phyloP scores from a whole-genome alignment of 2,113 vertebrate genomes.

The Gadus chalcogrammus region DNA sequence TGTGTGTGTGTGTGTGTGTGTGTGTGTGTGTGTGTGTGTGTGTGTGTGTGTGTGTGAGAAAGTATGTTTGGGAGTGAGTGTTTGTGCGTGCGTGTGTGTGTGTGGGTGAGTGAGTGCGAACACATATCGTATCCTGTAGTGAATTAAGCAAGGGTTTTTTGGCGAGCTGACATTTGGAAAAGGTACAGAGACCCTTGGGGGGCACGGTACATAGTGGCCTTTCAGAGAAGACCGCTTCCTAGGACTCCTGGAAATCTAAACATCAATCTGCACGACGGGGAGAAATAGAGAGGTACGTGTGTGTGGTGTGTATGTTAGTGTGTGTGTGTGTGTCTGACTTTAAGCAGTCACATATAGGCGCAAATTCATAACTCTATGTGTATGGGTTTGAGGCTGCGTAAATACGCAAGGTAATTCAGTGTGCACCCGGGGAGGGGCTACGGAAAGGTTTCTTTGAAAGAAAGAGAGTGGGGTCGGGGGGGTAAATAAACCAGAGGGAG shows the following conservation, averaged over 20 bases:
- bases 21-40: neutral
- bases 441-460: neutral
- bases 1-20: too few relatives aligned
- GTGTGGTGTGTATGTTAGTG: too few relatives aligned
- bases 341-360: too few relatives aligned
- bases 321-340: too few relatives aligned
- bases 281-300: neutral
- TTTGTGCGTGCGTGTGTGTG: neutral
- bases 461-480: neutral
- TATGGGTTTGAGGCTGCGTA: slow-evolving; percentile 2
- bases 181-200: slow-evolving; percentile 51
- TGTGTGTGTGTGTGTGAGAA: slow-evolving; percentile 31
- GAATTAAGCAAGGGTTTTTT: slow-evolving; percentile 35
- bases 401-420: neutral
- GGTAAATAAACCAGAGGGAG: neutral
- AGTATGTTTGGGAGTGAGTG: too few relatives aligned
- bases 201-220: slow-evolving; percentile 41
- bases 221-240: slow-evolving; percentile 43
- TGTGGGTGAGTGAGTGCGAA: slow-evolving; percentile 27
- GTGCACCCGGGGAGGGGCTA: neutral
- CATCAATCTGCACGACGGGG: slow-evolving; percentile 6
- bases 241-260: slow-evolving; percentile 20
- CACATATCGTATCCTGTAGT: slow-evolving; percentile 32
- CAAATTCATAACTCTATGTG: too few relatives aligned
- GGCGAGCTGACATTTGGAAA: slow-evolving; percentile 57